Evolutionary conservation across 2,113 vertebrate genomes (phyloP).

Genomic region (Silurus meridionalis): DNA sequence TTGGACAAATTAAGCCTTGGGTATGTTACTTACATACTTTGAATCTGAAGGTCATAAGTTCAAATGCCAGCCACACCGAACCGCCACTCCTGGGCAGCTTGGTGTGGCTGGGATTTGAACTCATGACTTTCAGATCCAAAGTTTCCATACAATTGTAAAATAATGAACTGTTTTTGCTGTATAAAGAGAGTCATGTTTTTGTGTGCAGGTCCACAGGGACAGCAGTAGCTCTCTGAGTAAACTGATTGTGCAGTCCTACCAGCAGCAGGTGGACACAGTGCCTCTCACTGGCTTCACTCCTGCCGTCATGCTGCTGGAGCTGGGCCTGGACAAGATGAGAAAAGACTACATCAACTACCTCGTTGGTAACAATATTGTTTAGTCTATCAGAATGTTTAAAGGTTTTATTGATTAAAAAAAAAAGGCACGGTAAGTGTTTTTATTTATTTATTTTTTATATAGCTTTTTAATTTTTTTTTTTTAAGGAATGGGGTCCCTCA

Average conservation of each 20-base stretch:
- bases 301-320: constrained; percentile 88
- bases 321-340: constrained; percentile 94
- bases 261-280: constrained; percentile 74
- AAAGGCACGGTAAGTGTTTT: background rate
- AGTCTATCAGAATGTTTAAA: background rate
- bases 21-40: constrained; percentile 61
- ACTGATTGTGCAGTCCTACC: constrained; percentile 88
- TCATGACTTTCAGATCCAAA: background rate
- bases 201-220: constrained; percentile 84
- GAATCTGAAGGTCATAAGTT: too few species aligned
- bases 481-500: background rate
- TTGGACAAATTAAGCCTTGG: constrained; percentile 87
- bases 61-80: too few species aligned
- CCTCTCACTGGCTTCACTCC: constrained; percentile 80
- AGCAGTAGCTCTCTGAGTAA: constrained; percentile 87
- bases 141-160: background rate
- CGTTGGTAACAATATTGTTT: constrained; percentile 74
- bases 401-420: background rate
- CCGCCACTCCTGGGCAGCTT: too few species aligned
- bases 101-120: background rate
- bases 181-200: background rate
- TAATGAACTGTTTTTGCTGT: background rate
- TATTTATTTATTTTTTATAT: background rate
- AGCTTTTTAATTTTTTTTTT: background rate
- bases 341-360: constrained; percentile 96